A percentile compares a stretch with the other conserved stretches of the same genome.
Conservation (phyloP, 2,888 invertebrate species). For the Cyclophora punctaria region DNA sequence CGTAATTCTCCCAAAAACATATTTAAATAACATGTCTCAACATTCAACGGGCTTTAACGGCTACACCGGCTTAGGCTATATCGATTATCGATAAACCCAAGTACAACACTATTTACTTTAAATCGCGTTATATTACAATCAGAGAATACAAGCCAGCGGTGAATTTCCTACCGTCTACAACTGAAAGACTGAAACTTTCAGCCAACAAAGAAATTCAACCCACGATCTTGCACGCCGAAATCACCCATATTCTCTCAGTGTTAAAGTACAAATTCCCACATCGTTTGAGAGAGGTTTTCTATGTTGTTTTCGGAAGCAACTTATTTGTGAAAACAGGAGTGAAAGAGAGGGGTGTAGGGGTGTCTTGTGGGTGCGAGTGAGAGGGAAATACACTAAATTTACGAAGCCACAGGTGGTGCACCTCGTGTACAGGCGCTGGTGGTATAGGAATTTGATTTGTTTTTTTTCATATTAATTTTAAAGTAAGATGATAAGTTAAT, state of each 20-base stretch:
- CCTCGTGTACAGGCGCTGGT: constrained; percentile 58
- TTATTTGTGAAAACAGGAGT: constrained; percentile 72
- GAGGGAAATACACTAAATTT: constrained; percentile 67
- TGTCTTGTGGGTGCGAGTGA: constrained; percentile 29
- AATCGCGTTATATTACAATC: constrained; percentile 71
- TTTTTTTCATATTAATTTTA: too few species aligned
- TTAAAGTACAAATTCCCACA: constrained; percentile 31
- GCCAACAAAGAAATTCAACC: too few species aligned
- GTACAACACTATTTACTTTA: constrained; percentile 57
- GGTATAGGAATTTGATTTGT: constrained; percentile 23
- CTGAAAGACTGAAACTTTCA: constrained; percentile 36
- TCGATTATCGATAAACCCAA: constrained; percentile 14
- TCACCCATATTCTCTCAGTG: constrained; percentile 18
- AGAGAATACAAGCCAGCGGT: constrained; percentile 55
- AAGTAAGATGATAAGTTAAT: too few species aligned
- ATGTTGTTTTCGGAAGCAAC: constrained; percentile 73
- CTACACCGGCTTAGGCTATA: too few species aligned
- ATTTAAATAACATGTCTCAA: too few species aligned
- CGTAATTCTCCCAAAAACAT: too few species aligned
- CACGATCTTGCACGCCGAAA: constrained; percentile 20
- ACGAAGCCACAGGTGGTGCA: constrained; percentile 73
- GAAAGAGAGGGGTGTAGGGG: constrained; percentile 38
- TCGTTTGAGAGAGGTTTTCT: constrained; percentile 44
- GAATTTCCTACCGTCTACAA: constrained; percentile 49
- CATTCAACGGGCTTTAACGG: too few species aligned